A percentile compares a stretch with the other conserved stretches of the same genome.
phyloP scores from a whole-genome alignment of 2,113 vertebrate species.

The Meles meles region DNA sequence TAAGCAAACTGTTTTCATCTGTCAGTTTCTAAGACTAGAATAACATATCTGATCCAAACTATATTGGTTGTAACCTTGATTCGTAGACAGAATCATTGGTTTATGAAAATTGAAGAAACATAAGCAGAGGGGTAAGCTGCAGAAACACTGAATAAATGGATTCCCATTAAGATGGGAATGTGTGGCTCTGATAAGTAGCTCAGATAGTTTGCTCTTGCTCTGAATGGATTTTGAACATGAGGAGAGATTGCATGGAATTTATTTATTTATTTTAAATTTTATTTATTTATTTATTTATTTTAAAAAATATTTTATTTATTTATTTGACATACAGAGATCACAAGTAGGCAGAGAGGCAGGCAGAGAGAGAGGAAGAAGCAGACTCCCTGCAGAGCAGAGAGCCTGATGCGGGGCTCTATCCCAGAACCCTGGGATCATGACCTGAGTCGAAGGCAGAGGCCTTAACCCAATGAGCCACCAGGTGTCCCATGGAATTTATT shows the following conservation, averaged over 20 bases:
- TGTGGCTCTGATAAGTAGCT: background rate
- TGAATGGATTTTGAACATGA: constrained; percentile 13
- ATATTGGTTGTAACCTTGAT: background rate
- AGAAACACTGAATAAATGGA: accelerated
- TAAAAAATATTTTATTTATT: too few relatives aligned
- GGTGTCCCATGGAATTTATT: too few relatives aligned
- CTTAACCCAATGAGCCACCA: too few relatives aligned
- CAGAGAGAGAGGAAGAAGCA: too few relatives aligned
- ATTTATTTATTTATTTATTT: too few relatives aligned
- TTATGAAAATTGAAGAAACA: background rate
- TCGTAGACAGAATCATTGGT: background rate
- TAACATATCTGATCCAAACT: background rate
- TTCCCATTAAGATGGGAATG: background rate
- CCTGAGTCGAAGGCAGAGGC: too few relatives aligned
- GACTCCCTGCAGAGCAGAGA: too few relatives aligned
- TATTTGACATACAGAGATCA: too few relatives aligned
- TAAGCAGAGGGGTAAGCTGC: background rate
- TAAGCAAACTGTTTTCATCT: constrained; percentile 19
- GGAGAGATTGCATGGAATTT: background rate
- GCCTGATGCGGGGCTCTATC: too few relatives aligned
- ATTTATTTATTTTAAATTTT: too few relatives aligned
- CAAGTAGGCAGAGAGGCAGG: too few relatives aligned
- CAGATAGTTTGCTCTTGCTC: background rate
- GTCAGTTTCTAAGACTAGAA: background rate
- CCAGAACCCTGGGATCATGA: too few relatives aligned